Evolutionary conservation across 2,888 invertebrate species (phyloP).

Genomic region (Tetramorium bicarinatum): DNA sequence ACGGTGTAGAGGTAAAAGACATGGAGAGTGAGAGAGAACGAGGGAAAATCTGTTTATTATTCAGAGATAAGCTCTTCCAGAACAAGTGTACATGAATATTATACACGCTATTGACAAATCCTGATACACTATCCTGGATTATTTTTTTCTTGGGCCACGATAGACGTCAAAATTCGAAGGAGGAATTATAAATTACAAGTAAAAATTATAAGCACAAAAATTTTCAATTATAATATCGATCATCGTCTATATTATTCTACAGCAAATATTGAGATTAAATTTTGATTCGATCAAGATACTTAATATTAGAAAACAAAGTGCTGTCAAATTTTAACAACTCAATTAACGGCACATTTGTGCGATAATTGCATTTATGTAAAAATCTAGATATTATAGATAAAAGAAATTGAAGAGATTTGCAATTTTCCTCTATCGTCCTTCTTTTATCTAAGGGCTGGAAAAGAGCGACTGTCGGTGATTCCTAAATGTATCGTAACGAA

Average conservation of each 20-base stretch:
- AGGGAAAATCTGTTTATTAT: slow-evolving; percentile 28
- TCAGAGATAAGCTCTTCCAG: not conserved
- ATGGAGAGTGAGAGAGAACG: not conserved
- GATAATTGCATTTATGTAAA: not conserved
- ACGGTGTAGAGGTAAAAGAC: slow-evolving; percentile 35
- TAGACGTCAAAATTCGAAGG: not conserved
- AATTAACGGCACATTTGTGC: not conserved
- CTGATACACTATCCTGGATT: not conserved
- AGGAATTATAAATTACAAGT: not conserved
- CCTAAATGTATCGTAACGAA: slow-evolving; percentile 79
- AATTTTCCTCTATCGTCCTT: not conserved
- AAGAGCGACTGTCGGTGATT: slow-evolving; percentile 41
- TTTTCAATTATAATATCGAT: not conserved
- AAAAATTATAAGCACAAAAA: not conserved
- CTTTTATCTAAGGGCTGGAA: not conserved
- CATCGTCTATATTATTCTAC: not conserved
- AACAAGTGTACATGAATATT: slow-evolving; percentile 3
- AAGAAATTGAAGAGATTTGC: not conserved
- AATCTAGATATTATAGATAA: not conserved
- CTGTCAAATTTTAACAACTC: not conserved
- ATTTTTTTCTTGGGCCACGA: not conserved
- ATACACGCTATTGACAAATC: not conserved
- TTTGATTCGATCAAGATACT: not conserved
- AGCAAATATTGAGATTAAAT: not conserved
- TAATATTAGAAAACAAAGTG: not conserved